phyloP scores from a whole-genome alignment of 2,888 invertebrate genomes.

The Cremastinae sp. region DNA sequence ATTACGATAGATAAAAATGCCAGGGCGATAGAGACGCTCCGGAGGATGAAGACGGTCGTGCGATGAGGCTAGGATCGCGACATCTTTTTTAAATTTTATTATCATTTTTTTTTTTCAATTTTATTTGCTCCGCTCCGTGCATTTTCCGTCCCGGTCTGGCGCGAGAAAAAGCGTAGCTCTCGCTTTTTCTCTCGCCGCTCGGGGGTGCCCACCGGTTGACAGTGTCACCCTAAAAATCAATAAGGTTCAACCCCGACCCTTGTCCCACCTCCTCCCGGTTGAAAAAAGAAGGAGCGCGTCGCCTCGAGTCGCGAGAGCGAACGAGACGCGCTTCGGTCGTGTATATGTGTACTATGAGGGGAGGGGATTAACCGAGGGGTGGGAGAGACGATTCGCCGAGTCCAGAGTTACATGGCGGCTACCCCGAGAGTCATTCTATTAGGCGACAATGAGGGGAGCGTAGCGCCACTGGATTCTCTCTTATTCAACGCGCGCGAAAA shows the following conservation, averaged over 20 bases:
- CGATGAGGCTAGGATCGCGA: constrained; percentile 55
- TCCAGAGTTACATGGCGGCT: constrained; percentile 70
- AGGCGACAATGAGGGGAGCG: constrained; percentile 67
- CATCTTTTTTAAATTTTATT: constrained; percentile 75
- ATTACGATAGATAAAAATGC: not conserved
- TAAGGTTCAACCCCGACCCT: constrained; percentile 82
- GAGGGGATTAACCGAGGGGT: constrained; percentile 58
- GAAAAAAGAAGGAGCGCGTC: constrained; percentile 59
- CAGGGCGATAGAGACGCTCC: constrained; percentile 31
- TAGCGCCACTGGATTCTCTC: constrained; percentile 23
- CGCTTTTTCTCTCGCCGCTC: constrained; percentile 70
- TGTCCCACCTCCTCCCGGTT: constrained; percentile 75
- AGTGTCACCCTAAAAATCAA: constrained; percentile 87
- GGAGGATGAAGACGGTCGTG: too few species aligned
- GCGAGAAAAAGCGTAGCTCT: too few species aligned
- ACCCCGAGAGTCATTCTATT: constrained; percentile 73
- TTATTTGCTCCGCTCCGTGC: constrained; percentile 47
- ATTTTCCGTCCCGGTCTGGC: constrained; percentile 73
- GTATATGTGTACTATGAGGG: constrained; percentile 14
- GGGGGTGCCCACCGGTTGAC: constrained; percentile 80
- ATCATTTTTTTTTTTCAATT: constrained; percentile 2
- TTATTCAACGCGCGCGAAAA: constrained; percentile 7
- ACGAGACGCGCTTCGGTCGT: not conserved
- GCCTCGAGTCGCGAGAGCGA: constrained; percentile 12
- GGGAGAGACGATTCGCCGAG: constrained; percentile 68